phyloP scores from a whole-genome alignment of 2,113 vertebrate genomes.

The Theristicus caerulescens region DNA sequence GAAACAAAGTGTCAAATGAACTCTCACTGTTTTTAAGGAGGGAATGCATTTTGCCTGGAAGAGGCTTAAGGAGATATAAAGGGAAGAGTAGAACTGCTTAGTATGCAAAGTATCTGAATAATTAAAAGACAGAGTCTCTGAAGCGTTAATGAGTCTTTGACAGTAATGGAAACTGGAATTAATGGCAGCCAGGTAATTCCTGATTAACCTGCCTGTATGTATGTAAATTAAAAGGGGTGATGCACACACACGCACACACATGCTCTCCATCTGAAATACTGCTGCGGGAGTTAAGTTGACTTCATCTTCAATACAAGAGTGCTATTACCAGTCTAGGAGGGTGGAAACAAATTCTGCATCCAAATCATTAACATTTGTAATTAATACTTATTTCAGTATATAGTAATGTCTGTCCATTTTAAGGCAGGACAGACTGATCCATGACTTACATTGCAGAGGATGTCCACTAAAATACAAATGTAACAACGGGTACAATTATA shows the following conservation, averaged over 20 bases:
- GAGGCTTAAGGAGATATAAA: not conserved
- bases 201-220: slow-evolving; percentile 23
- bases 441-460: not conserved
- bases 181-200: slow-evolving; percentile 40
- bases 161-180: slow-evolving; percentile 19
- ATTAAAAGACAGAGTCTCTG: not conserved
- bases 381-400: not conserved
- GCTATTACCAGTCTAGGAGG: not conserved
- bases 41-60: not conserved
- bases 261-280: not conserved
- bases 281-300: not conserved
- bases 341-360: not conserved
- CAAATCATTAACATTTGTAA: not conserved
- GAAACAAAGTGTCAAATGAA: not conserved
- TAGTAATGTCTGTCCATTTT: not conserved
- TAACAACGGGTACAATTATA: not conserved
- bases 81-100: not conserved
- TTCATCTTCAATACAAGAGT: not conserved
- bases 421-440: not conserved
- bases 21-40: not conserved
- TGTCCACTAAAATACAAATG: not conserved
- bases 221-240: not conserved
- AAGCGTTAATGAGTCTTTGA: not conserved
- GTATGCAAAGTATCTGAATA: slow-evolving; percentile 4
- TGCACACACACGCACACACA: not conserved